phyloP scores from a whole-genome alignment of 1,140 invertebrate genomes.

The Panagrolaimus sp. region DNA sequence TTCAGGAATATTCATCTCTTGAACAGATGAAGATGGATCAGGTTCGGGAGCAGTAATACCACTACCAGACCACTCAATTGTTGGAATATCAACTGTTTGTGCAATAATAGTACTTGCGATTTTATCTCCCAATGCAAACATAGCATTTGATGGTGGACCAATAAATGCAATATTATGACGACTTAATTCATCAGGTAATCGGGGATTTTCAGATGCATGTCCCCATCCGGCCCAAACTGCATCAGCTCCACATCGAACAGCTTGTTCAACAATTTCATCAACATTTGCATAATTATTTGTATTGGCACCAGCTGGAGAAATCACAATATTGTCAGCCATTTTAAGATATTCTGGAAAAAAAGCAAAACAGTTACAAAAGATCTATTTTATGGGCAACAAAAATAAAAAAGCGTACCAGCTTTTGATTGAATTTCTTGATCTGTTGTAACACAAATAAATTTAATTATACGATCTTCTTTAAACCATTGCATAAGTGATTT shows the following conservation, averaged over 20 bases:
- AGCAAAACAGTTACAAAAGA: no score
- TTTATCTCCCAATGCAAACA: slow-evolving; percentile 98
- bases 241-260: slow-evolving; percentile 59
- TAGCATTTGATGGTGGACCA: slow-evolving; percentile 89
- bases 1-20: slow-evolving; percentile 82
- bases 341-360: slow-evolving; percentile 84
- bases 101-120: slow-evolving; percentile 96
- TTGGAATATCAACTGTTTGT: slow-evolving; percentile 84
- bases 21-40: slow-evolving; percentile 64
- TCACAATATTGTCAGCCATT: slow-evolving; percentile 95
- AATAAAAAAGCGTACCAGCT: slow-evolving; percentile 59
- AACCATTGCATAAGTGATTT: slow-evolving; percentile 98
- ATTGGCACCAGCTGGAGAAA: slow-evolving; percentile 89
- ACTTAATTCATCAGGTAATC: slow-evolving; percentile 85
- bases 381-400: no score
- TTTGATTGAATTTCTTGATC: slow-evolving; percentile 80
- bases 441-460: slow-evolving; percentile 96
- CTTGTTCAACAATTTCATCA: slow-evolving; percentile 79
- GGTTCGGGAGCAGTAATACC: slow-evolving; percentile 64
- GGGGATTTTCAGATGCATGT: slow-evolving; percentile 87
- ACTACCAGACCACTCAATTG: slow-evolving; percentile 93
- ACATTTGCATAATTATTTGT: slow-evolving; percentile 99
- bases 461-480: slow-evolving; percentile 77
- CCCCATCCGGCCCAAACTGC: slow-evolving; percentile 99
- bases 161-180: slow-evolving; percentile 71